Conservation (phyloP, 1,140 invertebrate species). For the Bombyx mandarina region DNA sequence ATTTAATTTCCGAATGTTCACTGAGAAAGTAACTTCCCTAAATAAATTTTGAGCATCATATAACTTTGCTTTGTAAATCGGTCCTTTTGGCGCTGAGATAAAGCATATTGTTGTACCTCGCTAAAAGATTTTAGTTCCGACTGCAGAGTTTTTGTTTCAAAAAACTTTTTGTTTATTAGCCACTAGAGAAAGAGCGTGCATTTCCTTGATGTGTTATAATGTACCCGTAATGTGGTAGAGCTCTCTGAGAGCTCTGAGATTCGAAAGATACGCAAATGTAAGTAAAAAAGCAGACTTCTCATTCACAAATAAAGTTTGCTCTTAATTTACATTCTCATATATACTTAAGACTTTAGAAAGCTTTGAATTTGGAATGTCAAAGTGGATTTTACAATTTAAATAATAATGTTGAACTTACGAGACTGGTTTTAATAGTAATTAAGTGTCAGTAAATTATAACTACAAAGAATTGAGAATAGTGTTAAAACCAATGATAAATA, state of each 20-base stretch:
- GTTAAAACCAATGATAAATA: too few relatives aligned
- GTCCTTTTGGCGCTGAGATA: too few relatives aligned
- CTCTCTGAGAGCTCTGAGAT: not conserved
- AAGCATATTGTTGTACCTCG: too few relatives aligned
- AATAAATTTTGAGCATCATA: too few relatives aligned
- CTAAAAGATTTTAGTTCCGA: too few relatives aligned
- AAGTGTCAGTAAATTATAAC: too few relatives aligned
- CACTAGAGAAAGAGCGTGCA: conserved; percentile 6
- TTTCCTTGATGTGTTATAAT: conserved; percentile 12
- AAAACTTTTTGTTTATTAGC: conserved; percentile 17
- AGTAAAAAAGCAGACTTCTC: not conserved
- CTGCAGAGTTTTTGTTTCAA: conserved; percentile 9
- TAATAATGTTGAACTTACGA: not conserved
- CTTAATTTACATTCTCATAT: not conserved
- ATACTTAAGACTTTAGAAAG: not conserved
- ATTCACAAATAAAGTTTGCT: not conserved
- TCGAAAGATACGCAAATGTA: not conserved
- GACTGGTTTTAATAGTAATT: not conserved
- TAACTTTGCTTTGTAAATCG: too few relatives aligned
- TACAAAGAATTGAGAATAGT: too few relatives aligned
- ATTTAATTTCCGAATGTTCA: too few relatives aligned
- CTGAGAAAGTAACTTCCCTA: too few relatives aligned
- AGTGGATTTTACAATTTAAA: not conserved
- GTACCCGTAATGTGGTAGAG: conserved; percentile 12
- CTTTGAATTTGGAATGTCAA: not conserved